phyloP scores from a whole-genome alignment of 2,113 vertebrate genomes.

The Oreochromis aureus region DNA sequence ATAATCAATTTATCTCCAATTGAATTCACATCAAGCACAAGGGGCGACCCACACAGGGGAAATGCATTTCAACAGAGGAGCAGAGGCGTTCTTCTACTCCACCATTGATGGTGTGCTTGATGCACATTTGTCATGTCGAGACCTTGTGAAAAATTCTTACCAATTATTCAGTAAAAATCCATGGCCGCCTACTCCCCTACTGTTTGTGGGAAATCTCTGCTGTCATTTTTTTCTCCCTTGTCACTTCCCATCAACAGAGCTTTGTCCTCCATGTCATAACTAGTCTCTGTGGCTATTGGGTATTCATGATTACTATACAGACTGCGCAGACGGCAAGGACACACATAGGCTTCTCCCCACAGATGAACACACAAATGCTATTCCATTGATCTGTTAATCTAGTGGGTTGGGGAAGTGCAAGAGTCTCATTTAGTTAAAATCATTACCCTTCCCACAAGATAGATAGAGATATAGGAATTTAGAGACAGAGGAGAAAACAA shows the following conservation, averaged over 20 bases:
- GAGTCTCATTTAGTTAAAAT: slow-evolving; percentile 61
- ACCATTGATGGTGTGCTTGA: slow-evolving; percentile 31
- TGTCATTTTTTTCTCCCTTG: slow-evolving; percentile 5
- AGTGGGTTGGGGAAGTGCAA: slow-evolving; percentile 35
- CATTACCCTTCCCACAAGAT: slow-evolving; percentile 42
- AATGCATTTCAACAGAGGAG: slow-evolving; percentile 31
- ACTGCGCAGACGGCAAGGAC: background rate
- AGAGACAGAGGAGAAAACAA: background rate
- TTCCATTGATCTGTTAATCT: slow-evolving; percentile 56
- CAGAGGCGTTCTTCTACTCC: slow-evolving; percentile 11
- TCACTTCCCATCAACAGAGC: background rate
- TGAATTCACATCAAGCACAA: slow-evolving; percentile 54
- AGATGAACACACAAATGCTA: slow-evolving; percentile 14
- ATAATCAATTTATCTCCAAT: slow-evolving; percentile 60
- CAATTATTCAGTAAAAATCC: slow-evolving; percentile 49
- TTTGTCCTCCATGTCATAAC: background rate
- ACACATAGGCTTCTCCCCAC: background rate
- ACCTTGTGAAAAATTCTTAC: slow-evolving; percentile 35
- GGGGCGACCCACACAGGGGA: background rate
- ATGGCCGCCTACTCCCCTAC: slow-evolving; percentile 10
- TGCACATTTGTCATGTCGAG: slow-evolving; percentile 60
- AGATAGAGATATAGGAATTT: slow-evolving; percentile 25
- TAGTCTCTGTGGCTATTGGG: background rate
- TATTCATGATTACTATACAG: slow-evolving; percentile 30
- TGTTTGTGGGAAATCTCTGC: slow-evolving; percentile 25